phyloP scores from a whole-genome alignment of 2,797 vertebrate species.

The Tapera naevia region DNA sequence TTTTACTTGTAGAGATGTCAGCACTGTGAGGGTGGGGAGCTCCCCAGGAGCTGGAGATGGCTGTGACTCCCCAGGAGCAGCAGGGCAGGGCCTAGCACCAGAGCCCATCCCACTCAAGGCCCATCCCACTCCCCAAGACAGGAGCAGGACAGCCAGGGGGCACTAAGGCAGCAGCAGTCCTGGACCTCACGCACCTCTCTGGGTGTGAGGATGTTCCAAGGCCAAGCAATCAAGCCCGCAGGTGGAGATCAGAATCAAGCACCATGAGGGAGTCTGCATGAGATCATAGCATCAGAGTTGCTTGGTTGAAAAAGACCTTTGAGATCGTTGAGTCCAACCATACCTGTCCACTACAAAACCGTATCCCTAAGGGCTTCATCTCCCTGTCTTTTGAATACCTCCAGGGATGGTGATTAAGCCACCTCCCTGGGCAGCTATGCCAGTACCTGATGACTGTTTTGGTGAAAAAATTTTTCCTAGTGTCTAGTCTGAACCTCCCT shows the following conservation, averaged over 20 bases:
- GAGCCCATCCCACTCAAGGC: too few relatives aligned
- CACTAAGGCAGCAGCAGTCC: not conserved
- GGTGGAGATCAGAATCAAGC: not conserved
- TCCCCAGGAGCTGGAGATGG: not conserved
- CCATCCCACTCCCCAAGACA: not conserved
- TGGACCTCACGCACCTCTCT: not conserved
- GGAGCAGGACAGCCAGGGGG: not conserved
- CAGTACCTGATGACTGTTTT: too few relatives aligned
- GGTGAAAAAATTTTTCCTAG: too few relatives aligned
- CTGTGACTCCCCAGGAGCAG: not conserved
- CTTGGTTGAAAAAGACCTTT: too few relatives aligned
- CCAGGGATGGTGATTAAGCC: too few relatives aligned
- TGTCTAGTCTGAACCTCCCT: too few relatives aligned
- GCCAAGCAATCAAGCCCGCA: accelerated
- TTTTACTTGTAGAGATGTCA: not conserved
- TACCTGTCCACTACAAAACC: too few relatives aligned
- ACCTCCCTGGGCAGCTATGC: too few relatives aligned
- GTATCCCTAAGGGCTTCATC: too few relatives aligned
- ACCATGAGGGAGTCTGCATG: accelerated
- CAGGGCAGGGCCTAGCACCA: not conserved
- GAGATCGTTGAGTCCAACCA: too few relatives aligned
- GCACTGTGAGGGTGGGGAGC: not conserved
- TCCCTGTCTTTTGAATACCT: too few relatives aligned
- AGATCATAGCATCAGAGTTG: too few relatives aligned
- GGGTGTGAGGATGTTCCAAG: accelerated